Evolutionary conservation across 2,797 vertebrate species (phyloP).

Genomic region (Sebastes oblongus): DNA sequence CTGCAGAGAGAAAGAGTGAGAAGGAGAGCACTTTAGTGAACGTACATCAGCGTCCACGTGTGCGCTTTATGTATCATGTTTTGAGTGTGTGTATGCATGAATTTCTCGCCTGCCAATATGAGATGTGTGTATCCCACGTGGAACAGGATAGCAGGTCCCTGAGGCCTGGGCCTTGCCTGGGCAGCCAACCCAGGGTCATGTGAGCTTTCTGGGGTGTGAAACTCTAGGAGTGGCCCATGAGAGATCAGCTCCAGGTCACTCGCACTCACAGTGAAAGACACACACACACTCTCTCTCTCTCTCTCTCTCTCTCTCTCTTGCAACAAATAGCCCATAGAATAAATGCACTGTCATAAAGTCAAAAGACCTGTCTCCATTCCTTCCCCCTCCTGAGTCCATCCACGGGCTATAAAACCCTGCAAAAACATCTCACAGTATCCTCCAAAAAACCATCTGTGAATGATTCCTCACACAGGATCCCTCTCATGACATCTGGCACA

Average conservation of each 20-base stretch:
- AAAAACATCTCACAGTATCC: slow-evolving; percentile 89
- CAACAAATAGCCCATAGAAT: slow-evolving; percentile 82
- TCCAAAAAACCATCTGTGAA: slow-evolving; percentile 85
- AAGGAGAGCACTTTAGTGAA: slow-evolving; percentile 54
- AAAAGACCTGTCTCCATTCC: slow-evolving; percentile 76
- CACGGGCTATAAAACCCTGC: slow-evolving; percentile 85
- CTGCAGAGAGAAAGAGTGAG: slow-evolving; percentile 18
- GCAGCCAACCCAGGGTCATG: slow-evolving; percentile 85
- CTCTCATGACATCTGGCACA: slow-evolving; percentile 65
- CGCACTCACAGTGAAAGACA: slow-evolving; percentile 80
- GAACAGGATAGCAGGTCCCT: slow-evolving; percentile 87
- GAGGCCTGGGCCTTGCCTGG: slow-evolving; percentile 90
- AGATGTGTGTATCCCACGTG: slow-evolving; percentile 77
- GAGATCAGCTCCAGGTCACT: slow-evolving; percentile 91
- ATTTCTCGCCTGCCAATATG: slow-evolving; percentile 62
- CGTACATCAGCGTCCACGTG: slow-evolving; percentile 26
- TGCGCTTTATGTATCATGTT: slow-evolving; percentile 38
- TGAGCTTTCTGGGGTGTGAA: slow-evolving; percentile 89
- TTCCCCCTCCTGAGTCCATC: slow-evolving; percentile 74
- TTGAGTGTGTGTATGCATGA: slow-evolving; percentile 47
- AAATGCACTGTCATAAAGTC: slow-evolving; percentile 85
- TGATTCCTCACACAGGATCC: slow-evolving; percentile 57
- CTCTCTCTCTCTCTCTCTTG: not conserved
- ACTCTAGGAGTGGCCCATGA: slow-evolving; percentile 86
- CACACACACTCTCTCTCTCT: slow-evolving; percentile 36